A percentile compares a stretch with the other conserved stretches of the same genome.
Conservation (phyloP, 2,113 vertebrate species). For the Bothrops jararaca region DNA sequence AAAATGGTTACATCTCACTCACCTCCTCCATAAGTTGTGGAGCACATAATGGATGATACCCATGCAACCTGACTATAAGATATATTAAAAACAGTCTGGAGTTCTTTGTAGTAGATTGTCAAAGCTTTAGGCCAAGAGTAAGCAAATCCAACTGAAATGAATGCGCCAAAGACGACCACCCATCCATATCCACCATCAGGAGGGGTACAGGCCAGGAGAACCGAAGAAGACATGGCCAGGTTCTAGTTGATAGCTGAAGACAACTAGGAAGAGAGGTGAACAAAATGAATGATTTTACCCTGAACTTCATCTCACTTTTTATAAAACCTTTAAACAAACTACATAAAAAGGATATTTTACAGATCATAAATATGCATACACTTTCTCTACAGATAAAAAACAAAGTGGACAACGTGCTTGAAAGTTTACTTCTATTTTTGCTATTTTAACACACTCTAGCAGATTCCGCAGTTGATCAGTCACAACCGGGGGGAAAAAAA, state of each 20-base stretch:
- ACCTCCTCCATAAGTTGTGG: conserved; percentile 86
- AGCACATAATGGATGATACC: conserved; percentile 88
- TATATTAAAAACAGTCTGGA: conserved; percentile 72
- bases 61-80: conserved; percentile 84
- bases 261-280: not conserved
- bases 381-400: not conserved
- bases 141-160: conserved; percentile 83
- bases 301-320: not conserved
- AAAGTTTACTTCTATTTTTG: not conserved
- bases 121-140: conserved; percentile 82
- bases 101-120: conserved; percentile 82
- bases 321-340: not conserved
- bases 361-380: not conserved
- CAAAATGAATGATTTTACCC: not conserved
- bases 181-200: conserved; percentile 89
- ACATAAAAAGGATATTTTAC: not conserved
- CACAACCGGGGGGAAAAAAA: not conserved
- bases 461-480: not conserved
- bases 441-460: not conserved
- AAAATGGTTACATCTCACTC: conserved; percentile 44
- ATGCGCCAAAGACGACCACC: conserved; percentile 81
- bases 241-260: not conserved
- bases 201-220: conserved; percentile 47
- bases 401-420: not conserved
- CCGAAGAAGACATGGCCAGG: conserved; percentile 68